Evolutionary conservation across 2,797 vertebrate genomes (phyloP).

Genomic region (Pseudochirops corinnae): DNA sequence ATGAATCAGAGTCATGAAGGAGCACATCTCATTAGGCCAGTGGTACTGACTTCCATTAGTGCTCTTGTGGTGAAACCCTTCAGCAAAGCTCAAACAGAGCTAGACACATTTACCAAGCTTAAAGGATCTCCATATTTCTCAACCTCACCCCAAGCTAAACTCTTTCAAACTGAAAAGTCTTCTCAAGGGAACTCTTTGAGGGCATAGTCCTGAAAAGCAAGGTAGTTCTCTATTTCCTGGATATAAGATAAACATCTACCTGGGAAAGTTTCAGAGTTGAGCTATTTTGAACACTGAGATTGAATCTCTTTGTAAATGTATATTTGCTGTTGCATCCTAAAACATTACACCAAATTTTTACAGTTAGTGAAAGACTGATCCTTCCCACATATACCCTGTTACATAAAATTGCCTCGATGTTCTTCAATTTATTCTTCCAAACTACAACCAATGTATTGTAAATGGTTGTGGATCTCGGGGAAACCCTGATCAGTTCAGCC

Average conservation of each 20-base stretch:
- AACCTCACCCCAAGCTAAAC: accelerated
- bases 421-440: not conserved
- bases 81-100: slow-evolving; percentile 32
- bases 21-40: slow-evolving; percentile 78
- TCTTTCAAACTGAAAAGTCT: not conserved
- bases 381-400: accelerated
- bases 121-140: too few species aligned
- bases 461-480: not conserved
- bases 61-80: slow-evolving; percentile 67
- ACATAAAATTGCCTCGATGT: not conserved
- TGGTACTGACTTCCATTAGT: slow-evolving; percentile 77
- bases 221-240: not conserved
- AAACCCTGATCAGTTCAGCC: not conserved
- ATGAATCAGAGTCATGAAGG: slow-evolving; percentile 82
- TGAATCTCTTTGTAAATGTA: not conserved
- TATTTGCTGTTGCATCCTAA: not conserved
- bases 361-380: not conserved
- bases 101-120: accelerated
- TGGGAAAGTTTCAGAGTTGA: not conserved
- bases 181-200: not conserved
- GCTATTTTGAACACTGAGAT: not conserved
- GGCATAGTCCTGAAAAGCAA: accelerated
- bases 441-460: not conserved
- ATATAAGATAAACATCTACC: not conserved
- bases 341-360: not conserved